Evolutionary conservation across 1,140 invertebrate species (phyloP), one percentile per base, ranked within the genome.

Genomic region (Bombus huntii): DNA sequence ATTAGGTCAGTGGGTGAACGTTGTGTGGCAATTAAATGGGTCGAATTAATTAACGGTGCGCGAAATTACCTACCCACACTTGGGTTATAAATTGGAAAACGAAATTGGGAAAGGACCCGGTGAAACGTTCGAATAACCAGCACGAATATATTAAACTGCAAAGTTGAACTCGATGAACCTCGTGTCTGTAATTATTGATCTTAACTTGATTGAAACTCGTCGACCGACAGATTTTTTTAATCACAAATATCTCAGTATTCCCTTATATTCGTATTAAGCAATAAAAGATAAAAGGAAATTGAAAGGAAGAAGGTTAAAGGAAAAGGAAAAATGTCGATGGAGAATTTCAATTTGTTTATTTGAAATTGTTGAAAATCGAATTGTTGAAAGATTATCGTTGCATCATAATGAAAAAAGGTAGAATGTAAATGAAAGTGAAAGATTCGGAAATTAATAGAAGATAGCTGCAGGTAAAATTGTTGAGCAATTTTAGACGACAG

Each of bases 11-110:
- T 81, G 31, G 71, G 66, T 53, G 79, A 81, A 65, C 79, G 4
- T 65, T 74, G 31, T 85, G 62, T 73, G 70, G 47, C 71, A 75
- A 74, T 81, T 81, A 85, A 85, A 81, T 57, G 71, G 79, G 59
- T 74, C 78, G 79, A 74, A 74, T 85, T 85, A 85, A 81, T 85
- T 85, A 85, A 74, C 78, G 71, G 44, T 39, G 71, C 37, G 25
- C 34, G 79, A 73, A 85, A 85, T 85, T 70, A 72, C 68, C 53
- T 59, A 42, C 66, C n/a, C 39, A 53, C 76, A 39, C 31, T 42
- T 68, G 37, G 34, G 15, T 53, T 80, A 65, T 80, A 80, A 73
- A 81, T 73, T 59, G 53, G 25, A 73, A 25, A 47, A 53, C 74
- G 44, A 77, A 80, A 80, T 70, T 71, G 37, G 53, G 44, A 34